Evolutionary conservation across 2,113 vertebrate genomes (phyloP).

Genomic region (Otolemur garnettii): DNA sequence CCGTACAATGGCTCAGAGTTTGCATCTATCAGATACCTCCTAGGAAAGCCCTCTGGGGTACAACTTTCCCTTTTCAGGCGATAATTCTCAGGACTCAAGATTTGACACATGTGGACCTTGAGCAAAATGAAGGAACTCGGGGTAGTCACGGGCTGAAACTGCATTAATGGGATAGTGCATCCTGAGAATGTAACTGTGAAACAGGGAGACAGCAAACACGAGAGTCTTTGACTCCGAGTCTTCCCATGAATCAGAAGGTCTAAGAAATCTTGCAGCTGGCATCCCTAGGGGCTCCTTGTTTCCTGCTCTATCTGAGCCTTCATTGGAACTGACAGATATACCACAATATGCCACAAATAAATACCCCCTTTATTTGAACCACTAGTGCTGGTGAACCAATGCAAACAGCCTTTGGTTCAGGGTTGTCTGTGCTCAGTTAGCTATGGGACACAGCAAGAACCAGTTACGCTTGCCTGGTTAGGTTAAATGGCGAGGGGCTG

Average conservation of each 20-base stretch:
- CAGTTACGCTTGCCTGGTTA: not conserved
- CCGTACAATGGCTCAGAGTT: not conserved
- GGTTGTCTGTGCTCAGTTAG: not conserved
- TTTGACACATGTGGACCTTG: not conserved
- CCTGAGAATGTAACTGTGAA: not conserved
- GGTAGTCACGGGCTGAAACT: not conserved
- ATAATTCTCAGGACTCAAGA: accelerated
- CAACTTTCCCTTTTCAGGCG: not conserved
- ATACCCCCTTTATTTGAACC: not conserved
- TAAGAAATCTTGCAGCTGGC: not conserved
- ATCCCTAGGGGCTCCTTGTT: not conserved
- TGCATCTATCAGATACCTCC: not conserved
- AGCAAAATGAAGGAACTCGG: not conserved
- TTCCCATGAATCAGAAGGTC: not conserved
- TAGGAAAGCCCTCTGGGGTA: not conserved
- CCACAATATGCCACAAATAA: not conserved
- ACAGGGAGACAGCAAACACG: not conserved
- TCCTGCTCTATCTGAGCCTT: not conserved
- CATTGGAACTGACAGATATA: not conserved
- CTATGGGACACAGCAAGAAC: not conserved
- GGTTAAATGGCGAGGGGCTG: not conserved
- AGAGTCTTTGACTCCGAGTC: not conserved
- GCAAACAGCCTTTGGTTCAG: not conserved
- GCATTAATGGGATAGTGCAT: not conserved
- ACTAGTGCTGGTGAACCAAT: not conserved